Evolutionary conservation across 2,113 vertebrate genomes (phyloP).

Genomic region (Poecile atricapillus): DNA sequence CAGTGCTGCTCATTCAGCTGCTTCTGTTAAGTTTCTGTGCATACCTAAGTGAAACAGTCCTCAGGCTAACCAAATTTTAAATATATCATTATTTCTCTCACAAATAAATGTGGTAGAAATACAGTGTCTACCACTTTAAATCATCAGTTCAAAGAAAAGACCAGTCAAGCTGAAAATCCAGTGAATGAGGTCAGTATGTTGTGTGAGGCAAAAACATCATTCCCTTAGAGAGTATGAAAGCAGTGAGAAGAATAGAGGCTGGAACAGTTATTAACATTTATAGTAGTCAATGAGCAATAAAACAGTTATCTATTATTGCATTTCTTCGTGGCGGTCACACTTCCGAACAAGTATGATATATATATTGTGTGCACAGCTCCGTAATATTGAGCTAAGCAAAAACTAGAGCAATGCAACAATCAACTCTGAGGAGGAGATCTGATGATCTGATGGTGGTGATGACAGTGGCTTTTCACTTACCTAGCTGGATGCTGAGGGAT

Average conservation of each 20-base stretch:
- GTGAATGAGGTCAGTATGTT: neutral
- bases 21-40: neutral
- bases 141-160: neutral
- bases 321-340: neutral
- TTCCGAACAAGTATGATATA: neutral
- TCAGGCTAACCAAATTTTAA: neutral
- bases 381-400: neutral
- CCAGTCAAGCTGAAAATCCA: neutral
- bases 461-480: neutral
- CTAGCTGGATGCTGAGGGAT: neutral
- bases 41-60: neutral
- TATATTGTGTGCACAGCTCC: neutral
- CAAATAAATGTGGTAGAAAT: neutral
- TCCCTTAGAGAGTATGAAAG: neutral
- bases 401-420: neutral
- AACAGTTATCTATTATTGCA: neutral
- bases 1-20: neutral
- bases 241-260: neutral
- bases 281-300: neutral
- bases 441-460: neutral
- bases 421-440: neutral
- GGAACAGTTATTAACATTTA: neutral
- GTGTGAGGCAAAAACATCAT: neutral
- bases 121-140: neutral
- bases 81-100: neutral